Percentiles rank a stretch among this genome's conserved stretches.
Conservation (phyloP, 2,113 vertebrate genomes). For the Hippocampus barbouri region DNA sequence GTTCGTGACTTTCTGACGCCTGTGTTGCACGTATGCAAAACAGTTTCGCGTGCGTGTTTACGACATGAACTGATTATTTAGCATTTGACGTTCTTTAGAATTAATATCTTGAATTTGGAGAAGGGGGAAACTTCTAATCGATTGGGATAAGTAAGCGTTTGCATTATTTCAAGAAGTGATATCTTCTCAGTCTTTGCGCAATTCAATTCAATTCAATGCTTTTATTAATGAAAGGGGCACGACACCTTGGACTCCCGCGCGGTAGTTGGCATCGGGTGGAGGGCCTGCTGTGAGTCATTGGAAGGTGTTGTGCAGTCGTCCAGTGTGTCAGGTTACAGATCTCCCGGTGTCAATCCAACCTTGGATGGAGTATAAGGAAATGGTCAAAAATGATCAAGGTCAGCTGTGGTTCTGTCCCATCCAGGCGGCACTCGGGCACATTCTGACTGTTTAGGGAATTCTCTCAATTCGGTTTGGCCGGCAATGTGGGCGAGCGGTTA, state of each 20-base stretch:
- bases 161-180: background rate
- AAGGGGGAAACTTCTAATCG: too few relatives aligned
- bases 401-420: background rate
- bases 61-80: background rate
- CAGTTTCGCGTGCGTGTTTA: background rate
- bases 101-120: too few relatives aligned
- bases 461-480: too few relatives aligned
- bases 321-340: conserved; percentile 31
- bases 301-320: conserved; percentile 14
- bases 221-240: background rate
- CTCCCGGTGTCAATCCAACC: conserved; percentile 23
- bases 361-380: conserved; percentile 19
- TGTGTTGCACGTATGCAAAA: background rate
- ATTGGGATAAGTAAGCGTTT: too few relatives aligned
- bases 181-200: background rate
- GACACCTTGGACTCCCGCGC: background rate
- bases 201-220: background rate
- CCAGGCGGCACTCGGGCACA: background rate
- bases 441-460: background rate
- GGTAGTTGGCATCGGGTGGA: conserved; percentile 14
- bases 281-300: conserved; percentile 18
- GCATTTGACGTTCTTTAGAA: too few relatives aligned
- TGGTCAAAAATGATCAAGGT: conserved; percentile 36
- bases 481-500: too few relatives aligned
- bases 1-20: conserved; percentile 23